Conservation (phyloP, 2,888 invertebrate genomes). For the Polydrusus pterygomalis region DNA sequence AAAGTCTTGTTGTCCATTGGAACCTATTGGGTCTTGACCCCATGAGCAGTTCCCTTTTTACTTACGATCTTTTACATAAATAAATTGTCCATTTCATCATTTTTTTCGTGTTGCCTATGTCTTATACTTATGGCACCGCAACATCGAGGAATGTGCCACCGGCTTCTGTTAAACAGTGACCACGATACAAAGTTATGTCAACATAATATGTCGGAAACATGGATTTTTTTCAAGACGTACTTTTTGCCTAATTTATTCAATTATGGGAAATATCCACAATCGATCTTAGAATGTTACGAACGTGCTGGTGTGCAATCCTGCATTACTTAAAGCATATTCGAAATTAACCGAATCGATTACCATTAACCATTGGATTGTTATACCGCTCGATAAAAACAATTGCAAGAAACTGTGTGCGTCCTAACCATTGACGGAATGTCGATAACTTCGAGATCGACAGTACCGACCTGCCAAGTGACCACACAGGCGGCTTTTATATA, state of each 20-base stretch:
- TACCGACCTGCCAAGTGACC: conserved; percentile 21
- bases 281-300: conserved; percentile 36
- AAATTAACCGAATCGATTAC: conserved; percentile 69
- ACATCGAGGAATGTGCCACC: background rate
- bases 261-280: conserved; percentile 38
- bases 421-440: conserved; percentile 45
- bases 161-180: background rate
- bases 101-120: no score
- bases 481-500: conserved; percentile 19
- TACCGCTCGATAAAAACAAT: conserved; percentile 35
- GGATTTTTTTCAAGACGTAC: background rate
- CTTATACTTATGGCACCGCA: no score
- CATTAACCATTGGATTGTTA: conserved; percentile 63
- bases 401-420: conserved; percentile 28
- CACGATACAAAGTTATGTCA: background rate
- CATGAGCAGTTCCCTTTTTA: no score
- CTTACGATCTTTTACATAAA: no score
- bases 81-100: no score
- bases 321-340: conserved; percentile 63
- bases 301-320: conserved; percentile 25
- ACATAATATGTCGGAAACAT: background rate
- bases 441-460: conserved; percentile 33
- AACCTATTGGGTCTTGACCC: no score
- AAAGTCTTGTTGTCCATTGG: no score
- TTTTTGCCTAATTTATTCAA: conserved; percentile 39